Evolutionary conservation across 2,797 vertebrate genomes (phyloP), one percentile per base, ranked within the genome.

Genomic region (Merluccius polli): DNA sequence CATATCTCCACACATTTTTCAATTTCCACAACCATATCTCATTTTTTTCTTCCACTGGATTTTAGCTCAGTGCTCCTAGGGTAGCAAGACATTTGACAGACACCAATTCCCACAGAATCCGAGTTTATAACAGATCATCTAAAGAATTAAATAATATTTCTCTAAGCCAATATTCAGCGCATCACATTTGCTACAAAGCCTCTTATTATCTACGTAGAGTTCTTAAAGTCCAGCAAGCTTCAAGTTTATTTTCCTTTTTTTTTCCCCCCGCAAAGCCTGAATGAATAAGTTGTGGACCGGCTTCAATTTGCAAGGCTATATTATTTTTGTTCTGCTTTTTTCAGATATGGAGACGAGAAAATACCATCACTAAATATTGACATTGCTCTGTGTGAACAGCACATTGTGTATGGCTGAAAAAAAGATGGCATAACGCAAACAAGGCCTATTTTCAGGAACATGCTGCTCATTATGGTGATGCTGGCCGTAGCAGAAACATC

Each of bases 11-110:
- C 59, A 63, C n/a, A 65, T 33, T 31, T 48, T 74, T 44, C 35
- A 44, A 48, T 59, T 77, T n/a, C 21, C 24, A 65, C 70, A 71
- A 35, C 70, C 29, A 63, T 72, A 72, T 77, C 63, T 73, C n/a
- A n/a, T n/a, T 44, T 63, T 71, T 73, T 70, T 74, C 52, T 24
- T 74, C 30, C 63, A 77, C 44, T 75, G 59, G 32, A 41, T 80
- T 82, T 75, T 81, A 80, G 72, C 71, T 29, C 79, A 18, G 59
- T 33, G 73, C 83, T 85, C 38, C 75, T 38, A 33, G 3, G 84
- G 48, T 27, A 72, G 30, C 75, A 72, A 29, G 63, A 67, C 7
- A 52, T 67, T 67, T 67, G n/a, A 67, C 21, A 48, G 16, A 15
- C 38, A 41, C 38, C 38, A 41, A 41, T 41, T 41, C 38, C 38